These are phyloP conservation scores for Ameiurus melas DNA, from an alignment of 2,113 vertebrate species.

Conservation along the genomic window DNA sequence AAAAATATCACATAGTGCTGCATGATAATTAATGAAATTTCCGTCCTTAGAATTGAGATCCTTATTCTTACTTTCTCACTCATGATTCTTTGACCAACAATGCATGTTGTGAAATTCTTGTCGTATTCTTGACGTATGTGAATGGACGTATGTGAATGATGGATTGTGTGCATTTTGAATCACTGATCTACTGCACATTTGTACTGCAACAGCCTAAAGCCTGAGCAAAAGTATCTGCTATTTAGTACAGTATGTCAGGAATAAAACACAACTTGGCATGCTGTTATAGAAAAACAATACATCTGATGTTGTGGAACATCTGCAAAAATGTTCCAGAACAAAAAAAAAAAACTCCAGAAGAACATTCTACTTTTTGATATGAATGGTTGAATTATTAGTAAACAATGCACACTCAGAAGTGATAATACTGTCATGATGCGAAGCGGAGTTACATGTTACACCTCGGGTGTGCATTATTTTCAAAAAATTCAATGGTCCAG, in stretches of 20 bases:
- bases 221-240: not conserved
- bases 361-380: not conserved
- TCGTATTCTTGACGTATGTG: too few relatives aligned
- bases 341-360: too few relatives aligned
- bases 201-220: not conserved
- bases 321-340: too few relatives aligned
- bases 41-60: not conserved
- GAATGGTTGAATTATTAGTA: too few relatives aligned
- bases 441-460: too few relatives aligned
- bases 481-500: too few relatives aligned
- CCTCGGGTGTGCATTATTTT: too few relatives aligned
- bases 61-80: not conserved
- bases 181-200: not conserved
- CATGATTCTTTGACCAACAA: not conserved
- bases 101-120: not conserved
- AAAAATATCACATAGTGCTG: not conserved
- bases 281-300: not conserved
- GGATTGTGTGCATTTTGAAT: not conserved
- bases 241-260: not conserved
- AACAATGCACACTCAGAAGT: too few relatives aligned
- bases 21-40: not conserved
- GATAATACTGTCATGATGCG: too few relatives aligned
- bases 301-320: too few relatives aligned
- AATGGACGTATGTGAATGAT: not conserved
- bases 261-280: not conserved